Percentiles rank a stretch among this genome's conserved stretches.
Evolutionary conservation across 2,113 vertebrate genomes (phyloP).

Genomic region (Pseudorectes ferrugineus): DNA sequence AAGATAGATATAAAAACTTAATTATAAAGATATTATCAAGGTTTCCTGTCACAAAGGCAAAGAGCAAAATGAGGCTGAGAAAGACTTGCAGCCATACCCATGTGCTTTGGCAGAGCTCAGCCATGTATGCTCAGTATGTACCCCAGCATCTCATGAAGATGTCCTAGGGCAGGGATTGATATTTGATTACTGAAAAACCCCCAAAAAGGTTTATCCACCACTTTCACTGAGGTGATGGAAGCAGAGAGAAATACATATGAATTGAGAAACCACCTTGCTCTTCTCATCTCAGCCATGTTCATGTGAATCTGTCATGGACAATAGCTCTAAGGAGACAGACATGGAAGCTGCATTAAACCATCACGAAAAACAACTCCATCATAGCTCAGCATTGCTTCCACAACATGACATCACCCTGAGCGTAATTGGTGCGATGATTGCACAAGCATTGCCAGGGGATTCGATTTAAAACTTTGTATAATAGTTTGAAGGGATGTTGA

Average conservation of each 20-base stretch:
- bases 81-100: background rate
- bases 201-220: background rate
- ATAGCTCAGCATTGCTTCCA: background rate
- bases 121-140: too few species aligned
- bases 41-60: background rate
- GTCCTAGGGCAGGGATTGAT: background rate
- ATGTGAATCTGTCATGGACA: background rate
- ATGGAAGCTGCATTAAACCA: background rate
- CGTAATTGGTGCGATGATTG: background rate
- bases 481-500: background rate
- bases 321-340: background rate
- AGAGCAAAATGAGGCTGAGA: background rate
- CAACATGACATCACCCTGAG: background rate
- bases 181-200: accelerated
- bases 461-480: background rate
- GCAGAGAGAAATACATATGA: background rate
- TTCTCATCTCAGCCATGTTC: background rate
- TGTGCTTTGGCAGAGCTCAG: background rate
- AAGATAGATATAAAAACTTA: background rate
- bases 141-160: background rate
- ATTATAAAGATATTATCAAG: background rate
- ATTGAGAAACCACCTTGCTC: background rate
- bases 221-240: background rate
- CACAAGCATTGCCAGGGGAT: background rate
- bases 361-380: background rate